A percentile compares a stretch with the other conserved stretches of the same genome.
Conservation (phyloP, 2,797 vertebrate species). For the Liparis tanakae region DNA sequence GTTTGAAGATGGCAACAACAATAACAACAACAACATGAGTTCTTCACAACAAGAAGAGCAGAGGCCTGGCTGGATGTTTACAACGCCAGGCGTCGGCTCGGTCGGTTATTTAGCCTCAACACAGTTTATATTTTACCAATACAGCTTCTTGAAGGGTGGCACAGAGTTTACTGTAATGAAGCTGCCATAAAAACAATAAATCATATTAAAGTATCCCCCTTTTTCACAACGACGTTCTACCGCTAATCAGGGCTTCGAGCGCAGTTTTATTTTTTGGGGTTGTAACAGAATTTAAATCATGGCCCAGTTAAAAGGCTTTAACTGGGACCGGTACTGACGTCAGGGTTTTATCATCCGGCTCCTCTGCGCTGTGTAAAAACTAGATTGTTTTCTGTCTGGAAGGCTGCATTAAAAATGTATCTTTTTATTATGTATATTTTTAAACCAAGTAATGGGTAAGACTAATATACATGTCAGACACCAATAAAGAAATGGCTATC, state of each 20-base stretch:
- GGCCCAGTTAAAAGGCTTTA: background rate
- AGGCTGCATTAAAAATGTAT: background rate
- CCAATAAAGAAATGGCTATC: background rate
- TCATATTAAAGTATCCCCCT: background rate
- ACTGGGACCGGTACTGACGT: background rate
- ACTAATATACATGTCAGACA: background rate
- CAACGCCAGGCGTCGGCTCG: background rate
- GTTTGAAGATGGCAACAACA: constrained; percentile 59
- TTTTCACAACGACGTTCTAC: constrained; percentile 9
- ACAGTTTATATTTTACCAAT: constrained; percentile 5
- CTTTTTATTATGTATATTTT: background rate
- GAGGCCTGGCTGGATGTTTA: constrained; percentile 15
- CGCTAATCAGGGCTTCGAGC: constrained; percentile 1
- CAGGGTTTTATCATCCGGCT: background rate
- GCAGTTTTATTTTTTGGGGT: constrained; percentile 14
- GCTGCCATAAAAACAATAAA: constrained; percentile 1
- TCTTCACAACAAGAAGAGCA: constrained; percentile 29
- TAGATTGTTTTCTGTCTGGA: background rate
- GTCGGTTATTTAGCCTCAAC: background rate
- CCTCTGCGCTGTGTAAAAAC: background rate
- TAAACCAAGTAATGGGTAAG: background rate
- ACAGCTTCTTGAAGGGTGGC: constrained; percentile 19
- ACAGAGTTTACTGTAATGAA: background rate
- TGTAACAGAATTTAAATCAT: constrained; percentile 10
- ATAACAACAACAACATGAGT: constrained; percentile 55